Conservation (phyloP, 1,140 invertebrate species). For the Argopecten irradians region DNA sequence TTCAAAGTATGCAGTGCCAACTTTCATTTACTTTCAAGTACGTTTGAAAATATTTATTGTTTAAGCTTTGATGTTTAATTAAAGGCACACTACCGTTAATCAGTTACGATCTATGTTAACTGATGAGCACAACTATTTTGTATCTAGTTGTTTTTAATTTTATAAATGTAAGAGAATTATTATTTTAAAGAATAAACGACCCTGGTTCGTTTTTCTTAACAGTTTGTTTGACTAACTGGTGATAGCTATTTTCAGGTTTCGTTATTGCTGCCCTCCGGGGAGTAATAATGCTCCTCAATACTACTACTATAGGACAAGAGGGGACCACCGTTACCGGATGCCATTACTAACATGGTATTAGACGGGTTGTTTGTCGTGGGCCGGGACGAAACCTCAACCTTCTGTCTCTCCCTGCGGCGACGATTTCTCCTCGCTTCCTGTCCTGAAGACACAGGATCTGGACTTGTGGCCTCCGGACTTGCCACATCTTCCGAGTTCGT, state of each 20-base stretch:
- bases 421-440: slow-evolving; percentile 55
- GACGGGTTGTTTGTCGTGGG: slow-evolving; percentile 57
- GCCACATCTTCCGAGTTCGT: slow-evolving; percentile 27
- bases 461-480: slow-evolving; percentile 42
- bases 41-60: too few relatives aligned
- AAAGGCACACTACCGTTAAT: too few relatives aligned
- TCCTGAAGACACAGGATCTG: slow-evolving; percentile 46
- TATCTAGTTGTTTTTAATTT: too few relatives aligned
- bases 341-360: slow-evolving; percentile 28
- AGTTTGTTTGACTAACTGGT: neutral
- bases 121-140: too few relatives aligned
- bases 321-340: slow-evolving; percentile 45
- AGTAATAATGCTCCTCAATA: slow-evolving; percentile 68
- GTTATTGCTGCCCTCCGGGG: slow-evolving; percentile 53
- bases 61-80: too few relatives aligned
- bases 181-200: too few relatives aligned
- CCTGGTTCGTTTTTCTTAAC: neutral
- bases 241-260: neutral
- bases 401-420: slow-evolving; percentile 61
- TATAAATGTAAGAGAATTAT: too few relatives aligned
- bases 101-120: too few relatives aligned
- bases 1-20: too few relatives aligned
- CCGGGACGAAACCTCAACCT: slow-evolving; percentile 64
- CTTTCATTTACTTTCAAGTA: too few relatives aligned
- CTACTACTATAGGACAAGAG: slow-evolving; percentile 70